Conservation (phyloP, 2,888 invertebrate species). For the Sialis lutaria region DNA sequence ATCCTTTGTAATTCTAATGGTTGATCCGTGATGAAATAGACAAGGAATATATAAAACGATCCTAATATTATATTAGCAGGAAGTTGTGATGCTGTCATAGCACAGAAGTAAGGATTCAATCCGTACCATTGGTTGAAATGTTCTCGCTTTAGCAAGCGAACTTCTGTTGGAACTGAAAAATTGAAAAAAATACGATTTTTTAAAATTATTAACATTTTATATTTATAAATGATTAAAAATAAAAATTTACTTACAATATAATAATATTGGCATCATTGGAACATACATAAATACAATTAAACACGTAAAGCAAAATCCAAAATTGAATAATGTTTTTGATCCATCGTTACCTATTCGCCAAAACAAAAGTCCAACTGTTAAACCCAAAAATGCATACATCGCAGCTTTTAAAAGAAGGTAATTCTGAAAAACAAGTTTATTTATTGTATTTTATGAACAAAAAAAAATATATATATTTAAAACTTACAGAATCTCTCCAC, state of each 20-base stretch:
- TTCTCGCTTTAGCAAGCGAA: constrained; percentile 59
- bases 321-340: constrained; percentile 67
- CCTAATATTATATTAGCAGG: constrained; percentile 54
- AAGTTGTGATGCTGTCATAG: constrained; percentile 51
- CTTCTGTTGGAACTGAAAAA: constrained; percentile 54
- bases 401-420: constrained; percentile 52
- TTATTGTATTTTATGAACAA: neutral
- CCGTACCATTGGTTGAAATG: constrained; percentile 78
- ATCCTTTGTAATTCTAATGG: constrained; percentile 52
- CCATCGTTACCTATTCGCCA: constrained; percentile 61
- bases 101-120: constrained; percentile 60
- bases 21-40: constrained; percentile 58
- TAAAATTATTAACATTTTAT: neutral
- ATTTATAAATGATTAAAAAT: neutral
- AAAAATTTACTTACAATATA: constrained; percentile 48
- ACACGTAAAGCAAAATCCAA: constrained; percentile 67
- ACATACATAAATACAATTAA: constrained; percentile 64
- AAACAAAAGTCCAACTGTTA: constrained; percentile 53
- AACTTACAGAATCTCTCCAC: constrained; percentile 50
- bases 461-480: neutral
- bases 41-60: constrained; percentile 46
- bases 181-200: neutral
- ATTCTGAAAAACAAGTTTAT: constrained; percentile 28
- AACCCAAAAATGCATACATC: constrained; percentile 48
- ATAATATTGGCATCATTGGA: constrained; percentile 64